Evolutionary conservation across 1,140 invertebrate genomes (phyloP).

Genomic region (Oryctes rhinoceros): DNA sequence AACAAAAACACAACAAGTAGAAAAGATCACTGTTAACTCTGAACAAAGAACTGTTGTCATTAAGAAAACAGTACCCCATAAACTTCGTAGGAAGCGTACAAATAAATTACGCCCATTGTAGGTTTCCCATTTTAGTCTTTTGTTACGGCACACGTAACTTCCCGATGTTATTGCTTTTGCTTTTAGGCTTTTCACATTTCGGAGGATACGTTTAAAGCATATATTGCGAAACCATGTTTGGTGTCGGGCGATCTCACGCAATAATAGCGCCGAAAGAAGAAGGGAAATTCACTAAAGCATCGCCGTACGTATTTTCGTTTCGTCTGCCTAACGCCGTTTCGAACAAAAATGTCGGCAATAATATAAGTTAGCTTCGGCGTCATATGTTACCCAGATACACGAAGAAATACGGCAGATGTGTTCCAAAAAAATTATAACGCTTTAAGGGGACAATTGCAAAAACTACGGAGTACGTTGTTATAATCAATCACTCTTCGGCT

Average conservation of each 20-base stretch:
- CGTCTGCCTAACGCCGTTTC: not conserved
- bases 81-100: not conserved
- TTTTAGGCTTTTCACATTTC: not conserved
- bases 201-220: not conserved
- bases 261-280: not conserved
- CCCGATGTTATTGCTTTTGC: not conserved
- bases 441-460: no score
- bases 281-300: not conserved
- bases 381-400: not conserved
- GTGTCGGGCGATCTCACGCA: not conserved
- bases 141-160: not conserved
- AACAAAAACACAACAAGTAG: no score
- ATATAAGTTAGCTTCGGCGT: not conserved
- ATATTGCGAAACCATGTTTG: slow-evolving; percentile 11
- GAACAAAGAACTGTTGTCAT: not conserved
- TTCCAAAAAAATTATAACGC: no score
- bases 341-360: not conserved
- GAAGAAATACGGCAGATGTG: no score
- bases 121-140: not conserved
- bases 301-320: not conserved
- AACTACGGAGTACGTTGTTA: no score
- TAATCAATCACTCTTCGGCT: no score
- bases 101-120: not conserved
- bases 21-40: not conserved
- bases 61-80: not conserved